A percentile compares a stretch with the other conserved stretches of the same genome.
Conservation (phyloP, 2,888 invertebrate genomes). For the Calliscelio sp. region DNA sequence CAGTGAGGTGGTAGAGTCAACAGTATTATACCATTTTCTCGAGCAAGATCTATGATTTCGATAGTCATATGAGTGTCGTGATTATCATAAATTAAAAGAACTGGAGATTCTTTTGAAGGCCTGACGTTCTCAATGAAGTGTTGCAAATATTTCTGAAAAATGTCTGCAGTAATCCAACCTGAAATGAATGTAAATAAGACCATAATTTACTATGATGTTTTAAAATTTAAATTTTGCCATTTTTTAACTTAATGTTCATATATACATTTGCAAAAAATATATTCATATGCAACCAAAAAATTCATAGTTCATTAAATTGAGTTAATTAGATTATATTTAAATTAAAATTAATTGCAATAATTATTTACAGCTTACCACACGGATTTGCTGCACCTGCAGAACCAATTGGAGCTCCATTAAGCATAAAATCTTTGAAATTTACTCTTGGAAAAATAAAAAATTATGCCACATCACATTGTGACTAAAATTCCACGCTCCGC, state of each 20-base stretch:
- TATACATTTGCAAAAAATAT: not conserved
- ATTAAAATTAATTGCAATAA: too few species aligned
- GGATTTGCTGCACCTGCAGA: constrained; percentile 56
- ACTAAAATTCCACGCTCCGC: constrained; percentile 74
- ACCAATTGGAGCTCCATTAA: constrained; percentile 27
- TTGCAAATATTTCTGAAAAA: constrained; percentile 71
- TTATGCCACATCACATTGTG: constrained; percentile 67
- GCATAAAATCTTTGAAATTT: constrained; percentile 77
- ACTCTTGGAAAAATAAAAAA: constrained; percentile 71
- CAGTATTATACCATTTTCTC: constrained; percentile 78
- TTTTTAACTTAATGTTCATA: constrained; percentile 2
- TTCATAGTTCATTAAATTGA: constrained; percentile 40
- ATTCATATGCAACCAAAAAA: constrained; percentile 69
- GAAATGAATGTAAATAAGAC: constrained; percentile 12
- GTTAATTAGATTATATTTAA: too few species aligned
- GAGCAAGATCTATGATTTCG: constrained; percentile 75
- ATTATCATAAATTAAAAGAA: constrained; percentile 78
- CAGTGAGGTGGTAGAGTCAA: constrained; percentile 58
- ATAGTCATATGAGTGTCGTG: constrained; percentile 73
- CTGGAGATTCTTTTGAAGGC: constrained; percentile 75
- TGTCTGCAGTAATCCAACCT: constrained; percentile 68
- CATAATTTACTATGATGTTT: not conserved
- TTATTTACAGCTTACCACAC: constrained; percentile 60
- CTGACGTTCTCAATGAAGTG: constrained; percentile 79
- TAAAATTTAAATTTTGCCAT: not conserved